Conservation (phyloP, 2,797 vertebrate species). For the Darevskia mixta region DNA sequence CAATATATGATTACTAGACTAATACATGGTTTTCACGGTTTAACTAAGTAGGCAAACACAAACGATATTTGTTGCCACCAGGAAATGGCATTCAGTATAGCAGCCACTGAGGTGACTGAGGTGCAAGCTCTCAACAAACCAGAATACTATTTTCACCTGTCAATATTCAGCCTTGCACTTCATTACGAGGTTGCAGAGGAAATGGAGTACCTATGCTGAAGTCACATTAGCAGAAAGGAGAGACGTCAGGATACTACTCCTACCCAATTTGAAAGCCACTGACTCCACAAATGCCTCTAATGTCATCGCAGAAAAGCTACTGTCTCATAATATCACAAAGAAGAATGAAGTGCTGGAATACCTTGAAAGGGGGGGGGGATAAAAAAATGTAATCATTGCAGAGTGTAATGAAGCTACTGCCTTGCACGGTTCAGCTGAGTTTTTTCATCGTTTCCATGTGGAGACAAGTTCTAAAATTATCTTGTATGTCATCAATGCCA, state of each 20-base stretch:
- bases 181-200: neutral
- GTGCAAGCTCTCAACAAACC: neutral
- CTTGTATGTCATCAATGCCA: neutral
- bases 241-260: neutral
- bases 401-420: neutral
- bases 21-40: neutral
- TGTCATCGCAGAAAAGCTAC: neutral
- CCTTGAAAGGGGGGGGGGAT: neutral
- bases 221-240: conserved; percentile 6
- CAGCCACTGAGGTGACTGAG: neutral
- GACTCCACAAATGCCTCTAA: neutral
- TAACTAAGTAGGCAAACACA: neutral
- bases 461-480: neutral
- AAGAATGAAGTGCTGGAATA: neutral
- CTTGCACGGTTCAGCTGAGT: neutral
- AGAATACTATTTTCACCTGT: conserved; percentile 8
- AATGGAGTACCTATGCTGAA: neutral
- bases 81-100: neutral
- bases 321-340: neutral
- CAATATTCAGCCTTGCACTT: neutral
- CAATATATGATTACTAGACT: neutral
- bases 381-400: neutral
- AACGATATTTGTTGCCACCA: neutral
- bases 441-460: neutral
- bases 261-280: neutral